Percentiles rank a stretch among this genome's conserved stretches.
These are phyloP conservation scores for Schlechtendalia chinensis DNA, from an alignment of 1,140 invertebrate genomes.

Conservation along the genomic window DNA sequence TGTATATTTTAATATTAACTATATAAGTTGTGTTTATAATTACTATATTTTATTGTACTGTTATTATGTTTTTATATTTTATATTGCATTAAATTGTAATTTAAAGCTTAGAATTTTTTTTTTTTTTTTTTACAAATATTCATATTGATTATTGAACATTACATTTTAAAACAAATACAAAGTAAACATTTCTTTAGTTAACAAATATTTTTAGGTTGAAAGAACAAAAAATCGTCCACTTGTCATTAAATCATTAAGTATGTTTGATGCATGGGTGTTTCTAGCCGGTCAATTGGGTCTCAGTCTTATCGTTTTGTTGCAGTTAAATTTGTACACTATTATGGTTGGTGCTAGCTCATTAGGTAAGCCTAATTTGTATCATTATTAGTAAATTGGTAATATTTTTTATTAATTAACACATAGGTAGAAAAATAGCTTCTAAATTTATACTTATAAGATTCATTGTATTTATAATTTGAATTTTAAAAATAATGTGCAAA, in stretches of 20 bases:
- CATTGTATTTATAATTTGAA: neutral
- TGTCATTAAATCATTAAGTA: constrained; percentile 72
- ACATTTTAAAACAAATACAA: no score
- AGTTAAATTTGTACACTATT: constrained; percentile 89
- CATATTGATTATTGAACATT: no score
- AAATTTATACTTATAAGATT: neutral
- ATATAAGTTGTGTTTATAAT: no score
- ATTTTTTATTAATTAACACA: constrained; percentile 14
- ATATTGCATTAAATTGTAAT: no score
- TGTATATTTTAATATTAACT: no score
- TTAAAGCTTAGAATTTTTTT: no score
- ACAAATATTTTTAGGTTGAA: constrained; percentile 65
- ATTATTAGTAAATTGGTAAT: constrained; percentile 28
- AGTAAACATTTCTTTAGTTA: constrained; percentile 47
- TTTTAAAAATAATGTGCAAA: no score
- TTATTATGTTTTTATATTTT: no score
- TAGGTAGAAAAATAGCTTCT: neutral
- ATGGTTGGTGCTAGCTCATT: constrained; percentile 79
- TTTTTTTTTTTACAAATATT: no score
- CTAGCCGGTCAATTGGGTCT: constrained; percentile 77
- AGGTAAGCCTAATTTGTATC: constrained; percentile 57
- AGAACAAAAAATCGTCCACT: constrained; percentile 83
- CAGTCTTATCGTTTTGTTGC: constrained; percentile 78
- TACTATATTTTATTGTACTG: no score
- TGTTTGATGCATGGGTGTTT: constrained; percentile 75